Base-by-base conservation (phyloP, 2,797 vertebrate species). In the Notolepis coatsorum region DNA sequence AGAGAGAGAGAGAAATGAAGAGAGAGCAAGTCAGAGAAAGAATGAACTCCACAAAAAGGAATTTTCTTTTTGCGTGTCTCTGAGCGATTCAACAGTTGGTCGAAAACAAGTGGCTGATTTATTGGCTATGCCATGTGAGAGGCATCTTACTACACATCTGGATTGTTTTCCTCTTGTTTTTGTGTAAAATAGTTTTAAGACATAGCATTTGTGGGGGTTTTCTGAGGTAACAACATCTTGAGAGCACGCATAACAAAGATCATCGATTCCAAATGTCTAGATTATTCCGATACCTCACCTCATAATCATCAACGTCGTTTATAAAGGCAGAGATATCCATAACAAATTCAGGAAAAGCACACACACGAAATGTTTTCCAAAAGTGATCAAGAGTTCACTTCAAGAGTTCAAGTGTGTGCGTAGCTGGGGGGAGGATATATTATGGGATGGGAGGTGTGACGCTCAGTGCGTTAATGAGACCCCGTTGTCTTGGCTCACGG, bases 401-500 rank as follows among this genome's bases (percentile, higher is more conserved):
- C n/a, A n/a, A n/a, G n/a, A n/a, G n/a, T n/a, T n/a, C n/a, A n/a
- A n/a, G n/a, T n/a, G n/a, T n/a, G n/a, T 35, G 28, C 6, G 12
- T 5, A 41, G 45, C 23, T 46, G 43, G 20, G n/a, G 17, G 41
- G 60, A 65, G 60, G 46, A 58, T 61, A 33, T n/a, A n/a, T n/a
- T n/a, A n/a, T 9, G 41, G 61, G 33, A 64, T 61, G 41, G 30
- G 39, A 84, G 54, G 46, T 57, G 63, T 55, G 69, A 70, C 60
- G 55, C 58, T 59, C 21, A 5, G 62, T 28, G 13, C 45, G 76
- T 63, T 67, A 79, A 81, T 81, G 62, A 69, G 68, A 62, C 84
- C 81, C 80, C 86, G 65, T 86, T 86, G 71, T 68, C 82, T 73
- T 84, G 80, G 74, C 77, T 61, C 64, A 59, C 62, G 59, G 27